These are phyloP conservation scores for Ellobius talpinus DNA, from an alignment of 2,113 vertebrate species.

Conservation along the genomic window DNA sequence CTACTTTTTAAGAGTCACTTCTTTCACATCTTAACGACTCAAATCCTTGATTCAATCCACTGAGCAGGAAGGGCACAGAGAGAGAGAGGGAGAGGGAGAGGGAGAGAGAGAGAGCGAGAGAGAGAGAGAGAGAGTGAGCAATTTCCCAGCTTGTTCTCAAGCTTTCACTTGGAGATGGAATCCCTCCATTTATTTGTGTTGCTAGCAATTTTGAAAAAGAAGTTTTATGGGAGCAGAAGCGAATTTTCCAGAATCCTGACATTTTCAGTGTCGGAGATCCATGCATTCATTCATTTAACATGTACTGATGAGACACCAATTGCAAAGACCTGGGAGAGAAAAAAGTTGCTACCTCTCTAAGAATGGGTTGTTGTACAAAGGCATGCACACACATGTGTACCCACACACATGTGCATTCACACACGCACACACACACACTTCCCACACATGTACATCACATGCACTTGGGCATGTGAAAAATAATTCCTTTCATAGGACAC, in stretches of 20 bases:
- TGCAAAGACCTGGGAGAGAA: neutral
- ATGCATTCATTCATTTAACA: constrained; percentile 39
- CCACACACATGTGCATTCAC: neutral
- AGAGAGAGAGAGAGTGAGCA: neutral
- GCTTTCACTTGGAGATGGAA: constrained; percentile 36
- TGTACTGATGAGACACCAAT: neutral
- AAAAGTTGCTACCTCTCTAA: neutral
- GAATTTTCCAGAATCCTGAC: constrained; percentile 17
- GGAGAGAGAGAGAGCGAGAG: neutral
- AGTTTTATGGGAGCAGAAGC: neutral
- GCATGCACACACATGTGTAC: neutral
- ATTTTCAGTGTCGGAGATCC: neutral
- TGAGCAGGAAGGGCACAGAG: constrained; percentile 43
- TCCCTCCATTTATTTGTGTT: constrained; percentile 54
- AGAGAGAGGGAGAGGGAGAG: neutral
- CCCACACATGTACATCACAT: neutral
- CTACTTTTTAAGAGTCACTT: constrained; percentile 58
- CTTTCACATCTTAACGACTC: constrained; percentile 53
- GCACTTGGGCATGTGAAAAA: neutral
- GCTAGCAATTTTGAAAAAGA: constrained; percentile 28
- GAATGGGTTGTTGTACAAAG: neutral
- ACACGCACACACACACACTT: too few species aligned
- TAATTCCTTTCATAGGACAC: neutral
- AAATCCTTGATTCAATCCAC: constrained; percentile 66
- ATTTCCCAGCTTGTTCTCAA: constrained; percentile 55